A percentile compares a stretch with the other conserved stretches of the same genome.
Conservation (phyloP, 2,113 vertebrate genomes). For the Podarcis muralis region DNA sequence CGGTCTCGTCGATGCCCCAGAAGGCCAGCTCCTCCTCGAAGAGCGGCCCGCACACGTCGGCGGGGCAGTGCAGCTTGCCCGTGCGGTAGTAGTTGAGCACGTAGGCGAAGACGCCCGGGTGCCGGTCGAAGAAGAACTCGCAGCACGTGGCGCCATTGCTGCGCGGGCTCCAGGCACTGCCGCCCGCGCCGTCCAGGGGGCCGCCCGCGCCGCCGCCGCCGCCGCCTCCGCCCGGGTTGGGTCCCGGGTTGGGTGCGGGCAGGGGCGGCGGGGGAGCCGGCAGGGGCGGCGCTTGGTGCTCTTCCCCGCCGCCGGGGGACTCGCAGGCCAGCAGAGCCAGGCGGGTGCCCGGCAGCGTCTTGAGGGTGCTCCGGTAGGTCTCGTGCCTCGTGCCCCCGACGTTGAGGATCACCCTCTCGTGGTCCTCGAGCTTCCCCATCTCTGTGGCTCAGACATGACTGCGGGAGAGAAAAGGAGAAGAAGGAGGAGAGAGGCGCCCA, state of each 20-base stretch:
- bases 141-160: slow-evolving; percentile 64
- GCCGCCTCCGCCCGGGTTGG: slow-evolving; percentile 57
- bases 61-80: slow-evolving; percentile 94
- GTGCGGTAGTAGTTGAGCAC: slow-evolving; percentile 97
- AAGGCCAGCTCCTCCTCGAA: slow-evolving; percentile 96
- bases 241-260: slow-evolving; percentile 80
- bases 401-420: slow-evolving; percentile 99
- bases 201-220: not conserved
- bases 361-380: slow-evolving; percentile 94
- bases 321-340: slow-evolving; percentile 92
- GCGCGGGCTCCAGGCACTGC: slow-evolving; percentile 79
- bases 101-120: slow-evolving; percentile 92
- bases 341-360: slow-evolving; percentile 94
- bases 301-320: slow-evolving; percentile 75
- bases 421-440: slow-evolving; percentile 97
- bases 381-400: slow-evolving; percentile 96
- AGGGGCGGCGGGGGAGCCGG: slow-evolving; percentile 81
- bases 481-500: not conserved
- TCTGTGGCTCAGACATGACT: slow-evolving; percentile 95
- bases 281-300: slow-evolving; percentile 77
- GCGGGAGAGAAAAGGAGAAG: slow-evolving; percentile 20
- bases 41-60: slow-evolving; percentile 93
- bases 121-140: slow-evolving; percentile 95
- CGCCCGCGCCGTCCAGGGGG: slow-evolving; percentile 8
- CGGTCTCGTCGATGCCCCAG: slow-evolving; percentile 97